Percentiles rank a stretch among this genome's conserved stretches.
These are phyloP conservation scores for Astropecten irregularis DNA, from an alignment of 53 echinoderm and acorn worm species.

Conservation along the genomic window DNA sequence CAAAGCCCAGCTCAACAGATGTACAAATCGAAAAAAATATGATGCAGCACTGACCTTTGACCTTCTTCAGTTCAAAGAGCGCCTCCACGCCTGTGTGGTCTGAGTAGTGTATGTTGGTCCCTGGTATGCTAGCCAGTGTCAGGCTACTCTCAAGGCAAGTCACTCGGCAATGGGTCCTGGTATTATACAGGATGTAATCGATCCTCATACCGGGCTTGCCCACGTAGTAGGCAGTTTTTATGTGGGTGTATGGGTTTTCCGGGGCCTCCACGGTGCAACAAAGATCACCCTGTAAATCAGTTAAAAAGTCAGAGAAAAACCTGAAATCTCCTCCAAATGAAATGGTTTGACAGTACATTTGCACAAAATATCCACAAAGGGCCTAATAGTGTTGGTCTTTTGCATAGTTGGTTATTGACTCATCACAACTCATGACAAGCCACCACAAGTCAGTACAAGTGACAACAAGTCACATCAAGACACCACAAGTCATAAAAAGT, in stretches of 20 bases:
- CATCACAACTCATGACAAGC: too few species aligned
- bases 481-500: too few species aligned
- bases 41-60: conserved; percentile 55
- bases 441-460: too few species aligned
- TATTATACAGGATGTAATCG: conserved; percentile 79
- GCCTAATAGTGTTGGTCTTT: too few species aligned
- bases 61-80: conserved; percentile 45
- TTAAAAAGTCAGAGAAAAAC: too few species aligned
- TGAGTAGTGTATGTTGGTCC: conserved; percentile 68
- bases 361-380: too few species aligned
- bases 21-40: too few species aligned
- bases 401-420: too few species aligned
- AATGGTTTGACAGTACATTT: too few species aligned
- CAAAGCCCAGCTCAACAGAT: too few species aligned
- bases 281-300: conserved; percentile 18
- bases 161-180: conserved; percentile 14
- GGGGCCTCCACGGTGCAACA: conserved; percentile 28
- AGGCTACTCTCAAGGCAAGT: conserved; percentile 61
- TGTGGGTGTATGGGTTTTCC: conserved; percentile 53
- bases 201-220: conserved; percentile 64
- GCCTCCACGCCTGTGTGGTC: conserved; percentile 88
- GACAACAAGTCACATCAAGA: too few species aligned
- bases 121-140: conserved; percentile 76
- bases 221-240: conserved; percentile 19
- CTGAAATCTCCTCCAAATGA: too few species aligned